These are phyloP conservation scores for Lasius fuliginosus DNA, from an alignment of 2,888 invertebrate species.

Conservation along the genomic window DNA sequence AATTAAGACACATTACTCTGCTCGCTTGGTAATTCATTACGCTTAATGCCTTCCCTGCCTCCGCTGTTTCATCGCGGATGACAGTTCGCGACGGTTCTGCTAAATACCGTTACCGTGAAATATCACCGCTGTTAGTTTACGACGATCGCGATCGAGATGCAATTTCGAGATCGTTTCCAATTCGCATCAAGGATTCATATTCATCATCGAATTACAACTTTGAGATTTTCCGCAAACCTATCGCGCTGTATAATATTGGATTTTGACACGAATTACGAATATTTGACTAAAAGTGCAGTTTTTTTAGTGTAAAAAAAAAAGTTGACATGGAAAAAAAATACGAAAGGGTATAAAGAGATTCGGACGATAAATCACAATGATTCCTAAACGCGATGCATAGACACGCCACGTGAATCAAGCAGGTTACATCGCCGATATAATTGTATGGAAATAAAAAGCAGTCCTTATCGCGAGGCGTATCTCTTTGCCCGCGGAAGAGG, in stretches of 20 bases:
- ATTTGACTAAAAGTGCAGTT: neutral
- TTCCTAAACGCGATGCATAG: constrained; percentile 31
- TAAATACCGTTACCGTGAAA: constrained; percentile 83
- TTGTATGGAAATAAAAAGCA: constrained; percentile 74
- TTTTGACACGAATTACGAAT: neutral
- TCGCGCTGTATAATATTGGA: neutral
- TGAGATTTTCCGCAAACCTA: neutral
- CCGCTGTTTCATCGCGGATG: constrained; percentile 82
- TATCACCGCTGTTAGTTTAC: constrained; percentile 71
- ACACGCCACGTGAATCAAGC: constrained; percentile 66
- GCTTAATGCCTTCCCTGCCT: constrained; percentile 84
- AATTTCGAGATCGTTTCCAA: neutral
- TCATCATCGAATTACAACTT: neutral
- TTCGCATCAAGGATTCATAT: constrained; percentile 2
- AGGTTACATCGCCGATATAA: constrained; percentile 73
- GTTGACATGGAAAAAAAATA: neutral
- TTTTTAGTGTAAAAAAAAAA: neutral
- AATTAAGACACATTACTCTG: constrained; percentile 85
- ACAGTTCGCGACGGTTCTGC: constrained; percentile 81
- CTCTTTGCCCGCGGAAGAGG: constrained; percentile 53
- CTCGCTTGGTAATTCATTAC: constrained; percentile 84
- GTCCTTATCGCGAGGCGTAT: constrained; percentile 67
- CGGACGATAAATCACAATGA: neutral
- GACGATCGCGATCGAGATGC: constrained; percentile 40
- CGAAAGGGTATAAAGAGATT: neutral